These are phyloP conservation scores for Papilio helenus DNA, from an alignment of 1,140 invertebrate species.

Conservation along the genomic window DNA sequence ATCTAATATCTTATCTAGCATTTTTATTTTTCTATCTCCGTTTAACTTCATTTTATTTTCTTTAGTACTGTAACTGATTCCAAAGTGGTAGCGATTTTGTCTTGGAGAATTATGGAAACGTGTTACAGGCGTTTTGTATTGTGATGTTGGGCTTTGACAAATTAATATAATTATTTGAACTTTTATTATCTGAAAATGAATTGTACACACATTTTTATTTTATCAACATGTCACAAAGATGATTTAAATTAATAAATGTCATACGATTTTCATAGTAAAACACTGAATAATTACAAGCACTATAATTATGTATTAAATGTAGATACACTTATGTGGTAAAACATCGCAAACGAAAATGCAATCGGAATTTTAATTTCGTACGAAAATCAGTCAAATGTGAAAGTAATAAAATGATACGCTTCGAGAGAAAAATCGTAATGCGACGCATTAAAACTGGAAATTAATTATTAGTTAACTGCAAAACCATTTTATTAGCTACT, in stretches of 20 bases:
- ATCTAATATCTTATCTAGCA: neutral
- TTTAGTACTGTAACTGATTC: conserved; percentile 13
- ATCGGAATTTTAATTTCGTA: conserved; percentile 15
- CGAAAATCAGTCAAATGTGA: conserved; percentile 1
- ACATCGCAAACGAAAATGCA: neutral
- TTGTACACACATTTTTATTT: conserved; percentile 5
- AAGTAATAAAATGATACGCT: conserved; percentile 20
- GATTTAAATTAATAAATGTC: neutral
- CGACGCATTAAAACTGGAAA: neutral
- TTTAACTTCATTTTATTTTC: neutral
- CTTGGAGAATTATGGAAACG: neutral
- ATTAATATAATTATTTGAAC: conserved; percentile 26
- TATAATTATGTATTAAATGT: neutral
- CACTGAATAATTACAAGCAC: neutral
- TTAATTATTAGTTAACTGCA: neutral
- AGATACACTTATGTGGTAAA: neutral
- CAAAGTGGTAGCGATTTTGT: conserved; percentile 9
- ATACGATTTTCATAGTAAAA: conserved; percentile 22
- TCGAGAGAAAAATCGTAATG: neutral
- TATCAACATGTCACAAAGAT: neutral
- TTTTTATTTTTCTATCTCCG: neutral
- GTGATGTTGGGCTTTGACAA: conserved; percentile 18
- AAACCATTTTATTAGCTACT: neutral
- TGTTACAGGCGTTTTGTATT: neutral
- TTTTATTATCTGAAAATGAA: conserved; percentile 35